Evolutionary conservation across 2,113 vertebrate genomes (phyloP).

Genomic region (Protobothrops mucrosquamatus): DNA sequence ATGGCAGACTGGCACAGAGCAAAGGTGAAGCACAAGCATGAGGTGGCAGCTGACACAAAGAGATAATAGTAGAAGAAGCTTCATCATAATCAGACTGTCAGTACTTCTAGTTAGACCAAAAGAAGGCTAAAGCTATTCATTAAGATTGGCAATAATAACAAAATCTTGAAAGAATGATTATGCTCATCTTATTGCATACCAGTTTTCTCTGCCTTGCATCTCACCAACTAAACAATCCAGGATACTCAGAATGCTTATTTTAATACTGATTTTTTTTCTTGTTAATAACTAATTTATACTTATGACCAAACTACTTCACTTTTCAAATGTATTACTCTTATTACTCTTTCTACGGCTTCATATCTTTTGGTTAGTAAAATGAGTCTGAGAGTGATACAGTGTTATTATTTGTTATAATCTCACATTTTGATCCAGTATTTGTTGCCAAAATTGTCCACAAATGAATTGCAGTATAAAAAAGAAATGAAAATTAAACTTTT

Average conservation of each 20-base stretch:
- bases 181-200: neutral
- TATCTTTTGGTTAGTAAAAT: neutral
- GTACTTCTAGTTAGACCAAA: neutral
- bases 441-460: neutral
- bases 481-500: neutral
- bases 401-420: slow-evolving; percentile 1
- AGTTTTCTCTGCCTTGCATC: neutral
- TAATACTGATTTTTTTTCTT: neutral
- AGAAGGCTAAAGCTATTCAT: neutral
- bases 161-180: neutral
- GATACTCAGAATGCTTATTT: neutral
- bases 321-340: neutral
- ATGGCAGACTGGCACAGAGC: too few species aligned
- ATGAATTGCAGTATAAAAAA: neutral
- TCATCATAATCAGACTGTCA: neutral
- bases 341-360: neutral
- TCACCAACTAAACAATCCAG: neutral
- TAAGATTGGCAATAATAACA: neutral
- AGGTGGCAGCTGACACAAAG: neutral
- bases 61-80: neutral
- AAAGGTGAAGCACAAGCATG: too few species aligned
- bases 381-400: neutral
- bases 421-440: slow-evolving; percentile 9
- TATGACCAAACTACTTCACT: neutral
- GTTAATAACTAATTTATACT: neutral